A percentile compares a stretch with the other conserved stretches of the same genome.
Conservation (phyloP, 2,888 invertebrate species). For the Caenorhabditis doughertyi region DNA sequence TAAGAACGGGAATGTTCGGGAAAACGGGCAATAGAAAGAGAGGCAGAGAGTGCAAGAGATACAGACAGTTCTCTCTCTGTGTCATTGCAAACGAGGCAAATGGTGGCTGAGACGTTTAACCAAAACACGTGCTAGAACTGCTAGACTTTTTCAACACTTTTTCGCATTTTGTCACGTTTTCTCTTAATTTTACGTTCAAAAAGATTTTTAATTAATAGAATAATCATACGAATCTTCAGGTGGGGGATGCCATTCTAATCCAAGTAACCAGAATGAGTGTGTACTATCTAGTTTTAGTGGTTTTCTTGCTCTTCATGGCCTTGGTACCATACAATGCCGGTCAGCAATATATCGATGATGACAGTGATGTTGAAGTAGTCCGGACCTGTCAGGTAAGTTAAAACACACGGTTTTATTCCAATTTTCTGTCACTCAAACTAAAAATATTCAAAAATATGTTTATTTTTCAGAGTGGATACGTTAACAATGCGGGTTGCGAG, state of each 20-base stretch:
- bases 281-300: slow-evolving; percentile 61
- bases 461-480: slow-evolving; percentile 44
- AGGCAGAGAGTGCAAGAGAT: slow-evolving; percentile 22
- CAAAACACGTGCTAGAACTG: slow-evolving; percentile 61
- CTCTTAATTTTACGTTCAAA: slow-evolving; percentile 36
- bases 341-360: slow-evolving; percentile 40
- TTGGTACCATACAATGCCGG: slow-evolving; percentile 54
- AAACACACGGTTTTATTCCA: not conserved
- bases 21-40: slow-evolving; percentile 29
- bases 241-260: slow-evolving; percentile 63
- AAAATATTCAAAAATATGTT: no score
- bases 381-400: slow-evolving; percentile 20
- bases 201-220: not conserved
- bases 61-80: slow-evolving; percentile 27
- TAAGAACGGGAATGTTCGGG: slow-evolving; percentile 65
- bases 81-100: slow-evolving; percentile 31
- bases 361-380: slow-evolving; percentile 33
- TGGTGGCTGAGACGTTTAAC: slow-evolving; percentile 29
- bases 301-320: slow-evolving; percentile 55
- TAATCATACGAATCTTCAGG: slow-evolving; percentile 39
- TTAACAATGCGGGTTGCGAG: slow-evolving; percentile 17
- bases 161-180: slow-evolving; percentile 1
- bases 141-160: no score
- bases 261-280: slow-evolving; percentile 34
- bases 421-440: no score